Evolutionary conservation across 2,113 vertebrate species (phyloP).

Genomic region (Sphyrna mokarran): DNA sequence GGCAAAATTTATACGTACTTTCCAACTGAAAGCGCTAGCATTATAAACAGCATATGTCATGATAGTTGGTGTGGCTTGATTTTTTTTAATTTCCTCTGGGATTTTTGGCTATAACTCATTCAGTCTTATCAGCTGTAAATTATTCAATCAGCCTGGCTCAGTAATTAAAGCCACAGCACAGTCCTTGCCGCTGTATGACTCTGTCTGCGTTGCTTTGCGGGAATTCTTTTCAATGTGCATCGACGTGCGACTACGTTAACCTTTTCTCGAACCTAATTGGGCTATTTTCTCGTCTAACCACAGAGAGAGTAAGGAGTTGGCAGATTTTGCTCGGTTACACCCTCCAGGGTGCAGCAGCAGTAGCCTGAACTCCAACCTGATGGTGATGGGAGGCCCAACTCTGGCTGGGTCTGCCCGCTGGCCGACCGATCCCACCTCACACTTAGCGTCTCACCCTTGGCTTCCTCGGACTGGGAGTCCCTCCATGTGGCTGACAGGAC

Average conservation of each 20-base stretch:
- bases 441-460: slow-evolving; percentile 84
- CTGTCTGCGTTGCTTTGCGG: not conserved
- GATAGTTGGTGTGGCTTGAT: not conserved
- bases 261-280: not conserved
- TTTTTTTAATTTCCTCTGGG: not conserved
- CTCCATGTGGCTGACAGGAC: slow-evolving; percentile 83
- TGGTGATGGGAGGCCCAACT: slow-evolving; percentile 83
- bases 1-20: not conserved
- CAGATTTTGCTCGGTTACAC: slow-evolving; percentile 80
- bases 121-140: not conserved
- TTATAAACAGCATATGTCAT: not conserved
- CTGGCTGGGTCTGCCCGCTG: slow-evolving; percentile 73
- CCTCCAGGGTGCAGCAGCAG: slow-evolving; percentile 65
- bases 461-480: slow-evolving; percentile 77
- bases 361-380: slow-evolving; percentile 86
- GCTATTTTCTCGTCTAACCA: not conserved
- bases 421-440: slow-evolving; percentile 74
- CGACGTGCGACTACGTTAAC: fast-evolving
- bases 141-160: not conserved
- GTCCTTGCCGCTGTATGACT: not conserved
- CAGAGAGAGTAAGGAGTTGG: slow-evolving; percentile 90
- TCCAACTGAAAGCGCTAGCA: not conserved
- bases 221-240: not conserved
- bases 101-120: not conserved
- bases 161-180: not conserved